Base-by-base conservation (phyloP, 1,140 invertebrate genomes). In the Hylaeus anthracinus region DNA sequence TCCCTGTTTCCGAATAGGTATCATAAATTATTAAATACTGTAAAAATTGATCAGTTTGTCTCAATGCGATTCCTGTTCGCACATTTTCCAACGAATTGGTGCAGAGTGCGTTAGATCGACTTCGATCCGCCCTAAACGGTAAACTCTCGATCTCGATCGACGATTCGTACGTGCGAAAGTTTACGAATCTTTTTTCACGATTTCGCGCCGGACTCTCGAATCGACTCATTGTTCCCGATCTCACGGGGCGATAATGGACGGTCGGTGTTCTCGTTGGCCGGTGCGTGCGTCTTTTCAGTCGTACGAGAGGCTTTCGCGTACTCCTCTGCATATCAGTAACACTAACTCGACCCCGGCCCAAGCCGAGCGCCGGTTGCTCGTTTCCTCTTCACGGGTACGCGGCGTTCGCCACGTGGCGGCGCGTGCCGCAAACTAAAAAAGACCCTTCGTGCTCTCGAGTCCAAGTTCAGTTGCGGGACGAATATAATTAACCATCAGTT, bases 401-500 rank as follows among this genome's bases (percentile, higher is more conserved):
- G 82, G 66, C 56, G 72, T 53, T 71, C 77, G 90, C 89, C 92
- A 92, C 92, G 92, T 92, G 93, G 88, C 92, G 91, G 91, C 92
- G 87, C 93, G 93, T 93, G 93, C 88, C 92, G 78, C 88, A 88
- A 92, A 93, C 90, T 90, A 92, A 93, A 93, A 93, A 93, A 91
- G 88, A 89, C 88, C 90, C 90, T 87, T 87, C 86, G 84, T 82
- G 71, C 82, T 83, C 82, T 85, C 56, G 70, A 82, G 79, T 85
- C 85, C 86, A 88, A 88, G 85, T 89, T 88, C 85, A 87, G 87
- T 89, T 88, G 84, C 88, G 78, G 88, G 86, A 81, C 90, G 87
- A 92, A 91, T 87, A 91, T 93, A 93, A 93, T 93, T 93, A 93
- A 92, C 92, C 90, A 93, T 93, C 92, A 93, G 92, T 92, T 93